Evolutionary conservation across 2,113 vertebrate species (phyloP).

Genomic region (Tragelaphus strepsiceros): DNA sequence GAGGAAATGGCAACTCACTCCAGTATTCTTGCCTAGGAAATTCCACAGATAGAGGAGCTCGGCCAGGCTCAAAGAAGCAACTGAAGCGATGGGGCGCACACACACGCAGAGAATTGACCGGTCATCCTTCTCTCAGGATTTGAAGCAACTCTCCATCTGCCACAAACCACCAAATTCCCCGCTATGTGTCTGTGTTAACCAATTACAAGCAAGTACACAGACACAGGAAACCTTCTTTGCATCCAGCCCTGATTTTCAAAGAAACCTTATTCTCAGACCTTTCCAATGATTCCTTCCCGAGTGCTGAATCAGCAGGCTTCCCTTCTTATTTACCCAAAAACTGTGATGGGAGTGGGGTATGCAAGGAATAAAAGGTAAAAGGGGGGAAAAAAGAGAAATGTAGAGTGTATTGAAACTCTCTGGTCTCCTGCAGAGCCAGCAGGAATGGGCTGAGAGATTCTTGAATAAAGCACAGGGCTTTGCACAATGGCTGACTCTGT

Average conservation of each 20-base stretch:
- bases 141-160: neutral
- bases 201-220: neutral
- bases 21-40: neutral
- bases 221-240: no score
- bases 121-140: neutral
- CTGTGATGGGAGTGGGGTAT: neutral
- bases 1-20: neutral
- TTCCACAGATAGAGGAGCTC: neutral
- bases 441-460: neutral
- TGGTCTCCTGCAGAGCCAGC: neutral
- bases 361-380: neutral
- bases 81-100: neutral
- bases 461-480: neutral
- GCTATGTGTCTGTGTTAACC: neutral
- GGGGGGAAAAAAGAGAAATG: neutral
- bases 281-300: neutral
- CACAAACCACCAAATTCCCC: neutral
- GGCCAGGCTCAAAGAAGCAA: neutral
- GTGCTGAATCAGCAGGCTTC: neutral
- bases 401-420: neutral
- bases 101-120: neutral
- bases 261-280: neutral
- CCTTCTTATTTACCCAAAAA: neutral
- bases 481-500: neutral
- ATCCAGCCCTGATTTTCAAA: neutral